phyloP scores from a whole-genome alignment of 2,113 vertebrate genomes.

The Pungitius pungitius region DNA sequence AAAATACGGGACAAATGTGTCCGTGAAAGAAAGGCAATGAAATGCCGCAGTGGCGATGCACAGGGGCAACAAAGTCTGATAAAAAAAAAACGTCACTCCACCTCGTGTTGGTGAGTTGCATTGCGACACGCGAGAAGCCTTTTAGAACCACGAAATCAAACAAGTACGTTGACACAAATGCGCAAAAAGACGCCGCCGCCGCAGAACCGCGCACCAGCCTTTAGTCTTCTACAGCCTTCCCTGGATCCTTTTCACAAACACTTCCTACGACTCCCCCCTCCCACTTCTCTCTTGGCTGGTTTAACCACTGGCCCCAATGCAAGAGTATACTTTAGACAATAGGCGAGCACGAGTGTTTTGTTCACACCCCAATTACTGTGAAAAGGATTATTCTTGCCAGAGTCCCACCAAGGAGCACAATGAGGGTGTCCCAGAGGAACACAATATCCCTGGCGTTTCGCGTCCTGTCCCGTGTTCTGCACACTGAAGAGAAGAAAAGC shows the following conservation, averaged over 20 bases:
- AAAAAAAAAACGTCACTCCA: no score
- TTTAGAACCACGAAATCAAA: no score
- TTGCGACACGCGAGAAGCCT: no score
- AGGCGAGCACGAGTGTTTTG: constrained; percentile 65
- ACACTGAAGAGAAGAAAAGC: constrained; percentile 65
- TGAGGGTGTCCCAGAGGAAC: constrained; percentile 65
- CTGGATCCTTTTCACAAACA: constrained; percentile 15
- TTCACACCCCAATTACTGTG: constrained; percentile 73
- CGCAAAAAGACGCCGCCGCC: no score
- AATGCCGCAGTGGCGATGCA: no score
- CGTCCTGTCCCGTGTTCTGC: constrained; percentile 56
- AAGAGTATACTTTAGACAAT: constrained; percentile 59
- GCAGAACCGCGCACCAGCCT: not conserved
- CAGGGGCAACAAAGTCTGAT: no score
- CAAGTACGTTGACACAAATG: no score
- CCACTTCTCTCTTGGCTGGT: constrained; percentile 52
- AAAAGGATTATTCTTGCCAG: constrained; percentile 64
- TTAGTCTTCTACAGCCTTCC: not conserved
- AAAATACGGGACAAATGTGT: no score
- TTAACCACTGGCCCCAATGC: constrained; percentile 61
- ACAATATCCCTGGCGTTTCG: constrained; percentile 61
- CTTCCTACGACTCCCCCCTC: not conserved
- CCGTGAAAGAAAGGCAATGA: no score
- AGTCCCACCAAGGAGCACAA: constrained; percentile 64
- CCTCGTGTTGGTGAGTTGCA: no score